A percentile compares a stretch with the other conserved stretches of the same genome.
These are phyloP conservation scores for Allacma fusca DNA, from an alignment of 2,888 invertebrate species.

Conservation along the genomic window DNA sequence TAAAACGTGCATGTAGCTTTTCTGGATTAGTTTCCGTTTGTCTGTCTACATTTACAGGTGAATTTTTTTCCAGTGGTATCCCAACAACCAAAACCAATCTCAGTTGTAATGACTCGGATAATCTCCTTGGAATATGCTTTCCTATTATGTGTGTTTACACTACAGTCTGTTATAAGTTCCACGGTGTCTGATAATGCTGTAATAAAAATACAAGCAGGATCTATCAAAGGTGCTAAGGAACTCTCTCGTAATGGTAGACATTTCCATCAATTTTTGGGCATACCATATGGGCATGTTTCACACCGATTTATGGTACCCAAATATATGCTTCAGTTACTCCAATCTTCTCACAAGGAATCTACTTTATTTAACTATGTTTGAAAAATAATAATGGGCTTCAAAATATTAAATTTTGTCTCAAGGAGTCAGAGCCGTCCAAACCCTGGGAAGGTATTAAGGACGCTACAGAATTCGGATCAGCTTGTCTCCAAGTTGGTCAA, in stretches of 20 bases:
- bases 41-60: too few species aligned
- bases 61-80: too few species aligned
- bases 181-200: too few species aligned
- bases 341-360: too few species aligned
- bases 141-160: too few species aligned
- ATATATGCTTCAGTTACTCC: too few species aligned
- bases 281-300: conserved; percentile 29
- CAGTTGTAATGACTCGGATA: too few species aligned
- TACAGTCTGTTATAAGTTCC: too few species aligned
- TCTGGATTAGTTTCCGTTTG: too few species aligned
- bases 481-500: neutral
- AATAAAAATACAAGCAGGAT: neutral
- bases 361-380: neutral
- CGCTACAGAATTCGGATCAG: conserved; percentile 3
- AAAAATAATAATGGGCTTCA: neutral
- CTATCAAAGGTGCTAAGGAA: neutral
- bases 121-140: too few species aligned
- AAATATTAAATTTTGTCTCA: neutral
- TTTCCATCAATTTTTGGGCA: conserved; percentile 32
- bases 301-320: conserved; percentile 36
- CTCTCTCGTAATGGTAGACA: conserved; percentile 14
- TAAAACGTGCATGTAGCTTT: too few species aligned
- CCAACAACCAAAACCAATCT: too few species aligned
- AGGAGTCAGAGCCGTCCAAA: conserved; percentile 10
- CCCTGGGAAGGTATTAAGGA: conserved; percentile 30